These are phyloP conservation scores for Nothura maculosa DNA, from an alignment of 2,797 vertebrate species.

Conservation along the genomic window DNA sequence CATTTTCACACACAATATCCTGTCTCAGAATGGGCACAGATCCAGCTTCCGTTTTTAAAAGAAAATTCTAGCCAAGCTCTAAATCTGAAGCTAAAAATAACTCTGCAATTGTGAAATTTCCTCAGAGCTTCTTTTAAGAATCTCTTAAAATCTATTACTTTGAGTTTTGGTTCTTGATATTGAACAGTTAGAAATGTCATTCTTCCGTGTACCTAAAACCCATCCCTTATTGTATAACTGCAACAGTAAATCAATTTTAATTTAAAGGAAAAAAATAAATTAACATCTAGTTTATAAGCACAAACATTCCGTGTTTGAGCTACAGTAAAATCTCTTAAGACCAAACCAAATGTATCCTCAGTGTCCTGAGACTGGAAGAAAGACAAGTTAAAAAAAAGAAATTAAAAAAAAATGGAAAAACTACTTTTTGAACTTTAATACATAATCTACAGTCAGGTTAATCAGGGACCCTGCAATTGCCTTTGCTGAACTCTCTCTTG, in stretches of 20 bases:
- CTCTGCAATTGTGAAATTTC: not conserved
- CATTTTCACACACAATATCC: not conserved
- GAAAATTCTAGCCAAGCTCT: not conserved
- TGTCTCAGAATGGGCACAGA: not conserved
- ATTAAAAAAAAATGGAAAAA: not conserved
- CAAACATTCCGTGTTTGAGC: not conserved
- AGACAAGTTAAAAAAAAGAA: not conserved
- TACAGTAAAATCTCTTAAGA: not conserved
- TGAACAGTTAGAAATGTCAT: not conserved
- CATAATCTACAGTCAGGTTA: not conserved
- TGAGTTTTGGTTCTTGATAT: not conserved
- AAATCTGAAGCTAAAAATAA: constrained; percentile 6
- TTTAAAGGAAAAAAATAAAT: not conserved
- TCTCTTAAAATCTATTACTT: not conserved
- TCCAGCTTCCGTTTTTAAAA: not conserved
- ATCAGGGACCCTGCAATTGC: not conserved
- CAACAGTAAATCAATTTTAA: not conserved
- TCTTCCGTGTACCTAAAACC: not conserved
- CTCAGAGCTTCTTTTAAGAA: not conserved
- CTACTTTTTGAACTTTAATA: not conserved
- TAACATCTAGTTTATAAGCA: not conserved
- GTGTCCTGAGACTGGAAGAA: not conserved
- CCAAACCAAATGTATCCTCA: not conserved
- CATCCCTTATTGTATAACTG: not conserved
- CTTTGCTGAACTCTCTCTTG: not conserved